These are phyloP conservation scores for Agrotis puta DNA, from an alignment of 2,888 invertebrate genomes.

Conservation along the genomic window DNA sequence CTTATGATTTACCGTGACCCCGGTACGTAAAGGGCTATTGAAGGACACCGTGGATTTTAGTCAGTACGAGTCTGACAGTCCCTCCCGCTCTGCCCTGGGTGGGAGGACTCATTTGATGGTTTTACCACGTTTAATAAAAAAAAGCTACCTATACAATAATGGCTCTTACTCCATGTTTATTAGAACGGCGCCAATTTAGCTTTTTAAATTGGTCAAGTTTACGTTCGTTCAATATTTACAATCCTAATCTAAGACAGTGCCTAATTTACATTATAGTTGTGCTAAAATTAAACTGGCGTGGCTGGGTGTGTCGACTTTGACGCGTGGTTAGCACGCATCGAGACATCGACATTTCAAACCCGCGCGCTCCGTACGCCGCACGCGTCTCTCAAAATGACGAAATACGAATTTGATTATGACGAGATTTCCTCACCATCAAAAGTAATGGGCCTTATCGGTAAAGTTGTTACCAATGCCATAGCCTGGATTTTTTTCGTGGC, in stretches of 20 bases:
- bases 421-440: neutral
- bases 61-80: too few species aligned
- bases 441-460: neutral
- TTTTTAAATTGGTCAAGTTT: neutral
- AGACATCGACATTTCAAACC: constrained; percentile 1
- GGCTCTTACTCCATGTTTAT: neutral
- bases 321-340: neutral
- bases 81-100: too few species aligned
- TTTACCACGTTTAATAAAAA: too few species aligned
- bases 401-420: neutral
- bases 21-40: too few species aligned
- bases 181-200: constrained; percentile 4
- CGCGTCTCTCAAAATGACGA: constrained; percentile 9
- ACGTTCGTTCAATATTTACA: neutral
- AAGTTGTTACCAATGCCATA: neutral
- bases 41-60: too few species aligned
- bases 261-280: constrained; percentile 12
- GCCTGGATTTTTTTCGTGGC: constrained; percentile 36
- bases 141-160: too few species aligned
- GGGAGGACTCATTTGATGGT: too few species aligned
- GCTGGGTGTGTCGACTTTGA: neutral
- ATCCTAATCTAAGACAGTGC: neutral
- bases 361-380: constrained; percentile 23
- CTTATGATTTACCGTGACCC: too few species aligned
- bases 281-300: constrained; percentile 23